These are phyloP conservation scores for Mustela erminea DNA, from an alignment of 2,797 vertebrate species.

Conservation along the genomic window DNA sequence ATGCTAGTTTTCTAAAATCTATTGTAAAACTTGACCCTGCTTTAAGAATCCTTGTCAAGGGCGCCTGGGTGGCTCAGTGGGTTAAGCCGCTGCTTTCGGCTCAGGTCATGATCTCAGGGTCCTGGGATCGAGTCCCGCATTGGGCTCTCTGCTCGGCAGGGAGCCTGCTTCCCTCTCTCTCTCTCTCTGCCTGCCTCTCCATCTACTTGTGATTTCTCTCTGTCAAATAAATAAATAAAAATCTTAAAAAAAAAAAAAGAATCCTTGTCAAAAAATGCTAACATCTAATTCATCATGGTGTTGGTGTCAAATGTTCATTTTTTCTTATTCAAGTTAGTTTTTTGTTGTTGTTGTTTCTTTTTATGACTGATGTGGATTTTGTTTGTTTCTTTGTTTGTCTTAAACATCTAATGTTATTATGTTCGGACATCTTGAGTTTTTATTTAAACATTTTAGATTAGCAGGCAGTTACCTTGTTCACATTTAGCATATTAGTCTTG, in stretches of 20 bases:
- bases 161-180: too few relatives aligned
- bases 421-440: background rate
- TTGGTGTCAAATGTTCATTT: background rate
- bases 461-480: background rate
- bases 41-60: conserved; percentile 41
- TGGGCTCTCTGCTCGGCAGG: too few relatives aligned
- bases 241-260: too few relatives aligned
- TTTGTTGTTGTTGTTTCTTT: background rate
- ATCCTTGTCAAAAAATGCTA: background rate
- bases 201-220: too few relatives aligned
- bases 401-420: background rate
- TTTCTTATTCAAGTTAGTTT: conserved; percentile 12
- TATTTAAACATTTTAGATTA: background rate
- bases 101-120: too few relatives aligned
- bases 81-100: too few relatives aligned
- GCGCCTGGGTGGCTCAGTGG: too few relatives aligned
- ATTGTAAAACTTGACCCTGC: background rate
- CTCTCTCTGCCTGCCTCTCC: too few relatives aligned
- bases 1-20: background rate
- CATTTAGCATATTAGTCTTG: background rate
- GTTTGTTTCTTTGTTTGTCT: too few relatives aligned
- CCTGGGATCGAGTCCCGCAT: too few relatives aligned
- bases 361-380: background rate
- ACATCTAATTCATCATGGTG: background rate
- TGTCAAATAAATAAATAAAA: too few relatives aligned